Evolutionary conservation across 1,140 invertebrate species (phyloP).

Genomic region (Plodia interpunctella): DNA sequence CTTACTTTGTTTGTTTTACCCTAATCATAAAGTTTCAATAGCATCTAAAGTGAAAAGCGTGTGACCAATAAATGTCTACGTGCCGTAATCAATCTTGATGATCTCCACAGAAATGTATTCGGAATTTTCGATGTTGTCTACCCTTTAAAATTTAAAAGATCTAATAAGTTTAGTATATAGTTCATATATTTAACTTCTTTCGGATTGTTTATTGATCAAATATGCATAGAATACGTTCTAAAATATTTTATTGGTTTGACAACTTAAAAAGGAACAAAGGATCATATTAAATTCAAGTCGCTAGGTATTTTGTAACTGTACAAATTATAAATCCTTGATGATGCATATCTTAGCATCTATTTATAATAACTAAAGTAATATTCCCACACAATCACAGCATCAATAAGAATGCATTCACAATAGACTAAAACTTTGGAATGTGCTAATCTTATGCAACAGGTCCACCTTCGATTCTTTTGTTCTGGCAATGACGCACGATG

Average conservation of each 20-base stretch:
- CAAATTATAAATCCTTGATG: neutral
- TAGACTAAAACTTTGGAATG: neutral
- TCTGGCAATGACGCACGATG: slow-evolving; percentile 41
- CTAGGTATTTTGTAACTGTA: slow-evolving; percentile 11
- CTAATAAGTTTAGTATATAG: too few relatives aligned
- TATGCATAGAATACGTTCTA: neutral
- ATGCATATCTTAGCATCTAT: neutral
- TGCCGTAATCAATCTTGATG: neutral
- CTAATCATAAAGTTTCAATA: slow-evolving; percentile 67
- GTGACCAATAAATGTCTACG: slow-evolving; percentile 19
- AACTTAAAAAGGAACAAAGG: too few relatives aligned
- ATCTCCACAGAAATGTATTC: neutral
- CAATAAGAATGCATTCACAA: neutral
- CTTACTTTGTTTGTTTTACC: slow-evolving; percentile 72
- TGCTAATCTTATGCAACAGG: slow-evolving; percentile 4
- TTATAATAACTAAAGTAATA: neutral
- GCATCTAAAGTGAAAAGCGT: slow-evolving; percentile 36
- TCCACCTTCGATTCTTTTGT: slow-evolving; percentile 19
- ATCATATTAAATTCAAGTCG: too few relatives aligned
- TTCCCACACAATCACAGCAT: neutral
- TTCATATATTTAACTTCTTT: neutral
- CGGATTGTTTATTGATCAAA: neutral
- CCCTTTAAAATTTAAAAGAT: too few relatives aligned
- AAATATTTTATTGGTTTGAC: too few relatives aligned
- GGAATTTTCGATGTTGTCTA: too few relatives aligned